Conservation (phyloP, 2,888 invertebrate species). For the Nemoura dubitans region DNA sequence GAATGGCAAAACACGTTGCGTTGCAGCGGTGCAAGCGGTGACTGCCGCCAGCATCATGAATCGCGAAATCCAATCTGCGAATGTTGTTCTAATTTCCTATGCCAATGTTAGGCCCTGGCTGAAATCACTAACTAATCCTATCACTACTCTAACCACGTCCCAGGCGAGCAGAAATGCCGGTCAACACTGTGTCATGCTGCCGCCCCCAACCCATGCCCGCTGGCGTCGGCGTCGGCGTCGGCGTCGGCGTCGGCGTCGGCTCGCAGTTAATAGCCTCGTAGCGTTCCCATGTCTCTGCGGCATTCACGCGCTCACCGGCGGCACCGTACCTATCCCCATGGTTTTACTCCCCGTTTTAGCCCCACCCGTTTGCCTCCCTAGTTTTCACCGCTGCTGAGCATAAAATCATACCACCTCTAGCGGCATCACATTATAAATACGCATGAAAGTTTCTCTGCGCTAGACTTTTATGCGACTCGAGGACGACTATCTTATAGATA, state of each 20-base stretch:
- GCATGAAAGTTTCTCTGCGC: slow-evolving; percentile 22
- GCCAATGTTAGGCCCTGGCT: slow-evolving; percentile 21
- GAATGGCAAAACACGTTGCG: neutral
- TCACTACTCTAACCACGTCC: slow-evolving; percentile 27
- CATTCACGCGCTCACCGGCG: neutral
- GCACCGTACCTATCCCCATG: neutral
- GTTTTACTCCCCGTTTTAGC: neutral
- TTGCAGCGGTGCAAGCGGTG: neutral
- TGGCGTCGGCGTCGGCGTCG: neutral
- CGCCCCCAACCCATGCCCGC: neutral
- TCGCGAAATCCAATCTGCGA: slow-evolving; percentile 47
- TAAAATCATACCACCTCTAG: neutral
- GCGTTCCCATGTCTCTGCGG: neutral
- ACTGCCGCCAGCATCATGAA: slow-evolving; percentile 14
- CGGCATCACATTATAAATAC: slow-evolving; percentile 21
- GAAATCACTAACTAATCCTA: slow-evolving; percentile 44
- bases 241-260: slow-evolving; percentile 1
- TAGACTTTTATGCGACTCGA: slow-evolving; percentile 25
- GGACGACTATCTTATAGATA: neutral
- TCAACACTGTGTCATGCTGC: slow-evolving; percentile 33
- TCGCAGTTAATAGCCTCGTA: slow-evolving; percentile 30
- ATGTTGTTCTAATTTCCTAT: slow-evolving; percentile 48
- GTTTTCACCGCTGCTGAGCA: neutral
- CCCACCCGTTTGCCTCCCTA: neutral
- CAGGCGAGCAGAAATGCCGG: slow-evolving; percentile 17